Conservation (phyloP, 2,113 vertebrate genomes). For the Alethe castanea region DNA sequence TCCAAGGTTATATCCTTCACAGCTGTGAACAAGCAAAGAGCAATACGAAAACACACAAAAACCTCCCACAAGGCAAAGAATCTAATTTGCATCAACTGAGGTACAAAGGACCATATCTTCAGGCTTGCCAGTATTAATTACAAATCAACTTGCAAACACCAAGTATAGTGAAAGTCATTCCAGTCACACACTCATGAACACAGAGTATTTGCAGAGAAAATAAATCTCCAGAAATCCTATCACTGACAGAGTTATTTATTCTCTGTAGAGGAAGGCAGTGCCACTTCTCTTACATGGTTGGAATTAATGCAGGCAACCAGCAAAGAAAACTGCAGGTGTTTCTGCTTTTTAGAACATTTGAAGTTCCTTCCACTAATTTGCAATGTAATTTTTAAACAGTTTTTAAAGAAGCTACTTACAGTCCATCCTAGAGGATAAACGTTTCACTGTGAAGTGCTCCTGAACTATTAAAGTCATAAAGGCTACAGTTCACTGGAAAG, state of each 20-base stretch:
- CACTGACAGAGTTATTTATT: neutral
- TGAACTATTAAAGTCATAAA: neutral
- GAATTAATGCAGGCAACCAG: neutral
- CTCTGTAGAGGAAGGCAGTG: neutral
- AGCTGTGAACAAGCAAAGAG: neutral
- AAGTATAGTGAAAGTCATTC: neutral
- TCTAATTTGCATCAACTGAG: neutral
- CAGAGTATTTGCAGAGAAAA: neutral
- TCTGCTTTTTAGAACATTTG: neutral
- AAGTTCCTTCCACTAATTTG: neutral
- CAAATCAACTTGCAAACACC: neutral
- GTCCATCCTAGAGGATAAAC: neutral
- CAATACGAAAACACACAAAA: neutral
- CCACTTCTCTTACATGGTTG: neutral
- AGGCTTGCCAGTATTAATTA: neutral
- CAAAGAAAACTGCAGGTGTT: neutral
- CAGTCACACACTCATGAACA: neutral
- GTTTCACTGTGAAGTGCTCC: neutral
- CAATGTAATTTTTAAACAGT: neutral
- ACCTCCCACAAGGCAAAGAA: neutral
- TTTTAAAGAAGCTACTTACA: neutral
- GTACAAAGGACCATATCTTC: neutral
- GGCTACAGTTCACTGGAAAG: neutral
- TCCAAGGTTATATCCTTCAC: conserved; percentile 21
- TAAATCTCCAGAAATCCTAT: neutral